Conservation (phyloP, 2,888 invertebrate species). For the Argyresthia albistria region DNA sequence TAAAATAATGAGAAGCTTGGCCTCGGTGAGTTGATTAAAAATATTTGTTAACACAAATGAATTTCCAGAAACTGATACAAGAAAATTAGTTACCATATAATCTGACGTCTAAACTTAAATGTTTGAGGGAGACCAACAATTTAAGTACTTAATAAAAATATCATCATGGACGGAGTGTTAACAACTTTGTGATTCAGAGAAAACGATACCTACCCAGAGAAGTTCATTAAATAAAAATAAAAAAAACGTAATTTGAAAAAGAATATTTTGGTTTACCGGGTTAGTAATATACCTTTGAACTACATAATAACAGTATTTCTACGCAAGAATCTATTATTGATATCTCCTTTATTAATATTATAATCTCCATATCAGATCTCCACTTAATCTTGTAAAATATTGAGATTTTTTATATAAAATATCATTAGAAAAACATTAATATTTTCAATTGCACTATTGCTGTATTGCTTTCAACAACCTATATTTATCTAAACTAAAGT, state of each 20-base stretch:
- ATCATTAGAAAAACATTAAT: conserved; percentile 49
- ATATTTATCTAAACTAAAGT: background rate
- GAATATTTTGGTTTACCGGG: background rate
- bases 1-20: background rate
- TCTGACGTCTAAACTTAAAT: conserved; percentile 14
- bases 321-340: background rate
- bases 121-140: conserved; percentile 38
- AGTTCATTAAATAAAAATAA: too few species aligned
- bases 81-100: background rate
- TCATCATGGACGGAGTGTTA: conserved; percentile 60
- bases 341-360: background rate
- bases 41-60: conserved; percentile 1
- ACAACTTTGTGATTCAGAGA: conserved; percentile 23
- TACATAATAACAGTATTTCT: background rate
- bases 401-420: conserved; percentile 38
- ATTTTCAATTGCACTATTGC: conserved; percentile 61
- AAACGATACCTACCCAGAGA: background rate
- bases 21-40: background rate
- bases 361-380: conserved; percentile 69
- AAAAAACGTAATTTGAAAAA: too few species aligned
- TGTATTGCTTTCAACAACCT: background rate
- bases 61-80: background rate
- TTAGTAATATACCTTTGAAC: background rate
- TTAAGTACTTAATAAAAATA: conserved; percentile 63
- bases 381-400: conserved; percentile 17